Conservation (phyloP, 2,888 invertebrate genomes). For the Eurytoma californica region DNA sequence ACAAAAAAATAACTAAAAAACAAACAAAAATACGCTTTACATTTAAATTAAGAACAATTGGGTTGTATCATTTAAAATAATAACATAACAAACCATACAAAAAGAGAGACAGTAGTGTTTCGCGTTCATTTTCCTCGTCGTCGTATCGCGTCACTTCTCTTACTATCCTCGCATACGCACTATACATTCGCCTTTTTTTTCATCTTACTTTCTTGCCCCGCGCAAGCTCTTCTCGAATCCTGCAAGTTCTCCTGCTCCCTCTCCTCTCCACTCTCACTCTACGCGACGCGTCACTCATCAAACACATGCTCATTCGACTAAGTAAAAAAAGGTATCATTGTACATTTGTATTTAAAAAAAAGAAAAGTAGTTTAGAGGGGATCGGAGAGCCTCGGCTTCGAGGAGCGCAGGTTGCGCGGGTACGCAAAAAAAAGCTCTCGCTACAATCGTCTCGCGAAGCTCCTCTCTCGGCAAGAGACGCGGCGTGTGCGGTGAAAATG, state of each 20-base stretch:
- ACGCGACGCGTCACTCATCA: not conserved
- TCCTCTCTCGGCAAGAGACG: constrained; percentile 33
- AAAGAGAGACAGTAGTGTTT: constrained; percentile 63
- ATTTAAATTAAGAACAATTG: constrained; percentile 76
- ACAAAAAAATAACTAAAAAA: constrained; percentile 75
- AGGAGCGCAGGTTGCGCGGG: constrained; percentile 15
- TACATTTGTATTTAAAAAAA: constrained; percentile 16
- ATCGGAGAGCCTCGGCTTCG: not conserved
- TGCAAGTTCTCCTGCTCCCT: too few species aligned
- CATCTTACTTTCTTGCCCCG: too few species aligned
- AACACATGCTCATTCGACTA: constrained; percentile 24
- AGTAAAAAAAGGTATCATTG: not conserved
- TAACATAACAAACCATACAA: constrained; percentile 75
- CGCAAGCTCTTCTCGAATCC: too few species aligned
- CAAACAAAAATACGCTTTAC: constrained; percentile 76
- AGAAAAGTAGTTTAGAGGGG: constrained; percentile 24
- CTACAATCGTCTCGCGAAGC: constrained; percentile 3
- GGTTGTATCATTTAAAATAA: constrained; percentile 73
- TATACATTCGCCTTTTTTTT: too few species aligned
- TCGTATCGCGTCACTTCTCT: constrained; percentile 45
- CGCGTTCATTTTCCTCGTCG: constrained; percentile 53
- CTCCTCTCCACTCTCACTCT: too few species aligned
- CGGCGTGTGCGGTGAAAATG: constrained; percentile 40
- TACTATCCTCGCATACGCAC: not conserved
- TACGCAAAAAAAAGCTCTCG: constrained; percentile 39